These are phyloP conservation scores for Monochamus saltuarius DNA, from an alignment of 1,140 invertebrate genomes.

Conservation along the genomic window DNA sequence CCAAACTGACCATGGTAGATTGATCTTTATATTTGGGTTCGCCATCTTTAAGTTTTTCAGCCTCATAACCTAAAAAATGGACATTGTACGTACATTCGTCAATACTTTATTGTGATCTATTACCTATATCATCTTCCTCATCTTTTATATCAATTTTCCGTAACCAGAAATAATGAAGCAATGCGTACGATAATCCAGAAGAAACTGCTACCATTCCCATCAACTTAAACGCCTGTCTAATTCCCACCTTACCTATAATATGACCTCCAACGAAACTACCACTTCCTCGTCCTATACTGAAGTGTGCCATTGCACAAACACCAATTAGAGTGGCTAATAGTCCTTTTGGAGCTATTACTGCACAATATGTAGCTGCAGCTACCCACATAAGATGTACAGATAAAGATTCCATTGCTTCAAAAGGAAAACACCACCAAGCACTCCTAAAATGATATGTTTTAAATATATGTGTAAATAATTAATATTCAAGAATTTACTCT, in stretches of 20 bases:
- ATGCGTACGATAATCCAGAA: slow-evolving; percentile 67
- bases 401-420: slow-evolving; percentile 81
- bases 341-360: slow-evolving; percentile 75
- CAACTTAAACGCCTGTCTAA: slow-evolving; percentile 70
- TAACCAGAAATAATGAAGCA: slow-evolving; percentile 72
- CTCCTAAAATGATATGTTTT: slow-evolving; percentile 57
- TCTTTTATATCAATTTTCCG: slow-evolving; percentile 52
- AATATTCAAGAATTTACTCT: slow-evolving; percentile 57
- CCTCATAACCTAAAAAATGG: slow-evolving; percentile 40
- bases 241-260: slow-evolving; percentile 70
- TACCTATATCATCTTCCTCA: slow-evolving; percentile 51
- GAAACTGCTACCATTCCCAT: slow-evolving; percentile 72
- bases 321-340: slow-evolving; percentile 80
- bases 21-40: slow-evolving; percentile 63
- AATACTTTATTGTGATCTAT: background rate
- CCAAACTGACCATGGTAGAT: slow-evolving; percentile 64
- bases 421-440: slow-evolving; percentile 83
- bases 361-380: slow-evolving; percentile 82
- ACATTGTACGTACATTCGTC: background rate
- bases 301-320: slow-evolving; percentile 79
- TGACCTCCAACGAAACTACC: slow-evolving; percentile 80
- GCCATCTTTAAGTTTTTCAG: slow-evolving; percentile 46
- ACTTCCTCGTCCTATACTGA: slow-evolving; percentile 75
- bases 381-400: slow-evolving; percentile 88
- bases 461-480: slow-evolving; percentile 1